Base-by-base conservation (phyloP, 2,888 invertebrate species). In the Diarsia dahlii region DNA sequence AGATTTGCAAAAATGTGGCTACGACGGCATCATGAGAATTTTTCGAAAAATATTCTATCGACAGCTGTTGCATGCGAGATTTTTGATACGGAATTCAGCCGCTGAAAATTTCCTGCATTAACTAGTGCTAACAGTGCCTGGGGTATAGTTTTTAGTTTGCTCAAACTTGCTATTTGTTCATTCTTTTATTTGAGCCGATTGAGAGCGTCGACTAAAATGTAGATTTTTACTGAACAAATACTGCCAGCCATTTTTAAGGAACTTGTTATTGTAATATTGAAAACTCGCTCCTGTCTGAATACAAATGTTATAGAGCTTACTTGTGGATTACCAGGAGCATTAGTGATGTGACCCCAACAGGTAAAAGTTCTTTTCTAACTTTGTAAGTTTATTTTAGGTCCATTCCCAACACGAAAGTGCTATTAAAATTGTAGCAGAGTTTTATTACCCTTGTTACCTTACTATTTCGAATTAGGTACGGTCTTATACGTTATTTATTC, bases 21-120 rank as follows among this genome's bases (percentile, higher is more conserved):
- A 81, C 83, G 84, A 85, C 86, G 88, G 86, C 89, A 87, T 89
- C 18, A 58, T 18, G 28, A 15, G 28, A 58, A 58, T 28, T 93
- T 93, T 91, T 88, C 85, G 83, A 89, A 93, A 93, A 93, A 94
- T 92, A 94, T 94, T 93, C 91, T 76, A 87, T 80, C 89, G 87
- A 86, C 94, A 95, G 93, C 92, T 94, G 94, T 92, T 92, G 89
- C 91, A 81, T 70, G 85, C 81, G 86, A 85, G 86, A 89, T 89
- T 91, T 90, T 88, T 83, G 87, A 88, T 93, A 92, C 91, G 89
- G 85, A 90, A 91, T 91, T 91, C 87, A 84, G 84, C 78, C 69
- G 62, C 68, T 73, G 73, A 81, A 80, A 74, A 65, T 83, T 72
- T 69, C 15, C 56, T 64, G 52, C 20, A 76, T 62, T 74, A 68